Evolutionary conservation across 2,113 vertebrate species (phyloP), one percentile per base, ranked within the genome.

Genomic region (Daubentonia madagascariensis): DNA sequence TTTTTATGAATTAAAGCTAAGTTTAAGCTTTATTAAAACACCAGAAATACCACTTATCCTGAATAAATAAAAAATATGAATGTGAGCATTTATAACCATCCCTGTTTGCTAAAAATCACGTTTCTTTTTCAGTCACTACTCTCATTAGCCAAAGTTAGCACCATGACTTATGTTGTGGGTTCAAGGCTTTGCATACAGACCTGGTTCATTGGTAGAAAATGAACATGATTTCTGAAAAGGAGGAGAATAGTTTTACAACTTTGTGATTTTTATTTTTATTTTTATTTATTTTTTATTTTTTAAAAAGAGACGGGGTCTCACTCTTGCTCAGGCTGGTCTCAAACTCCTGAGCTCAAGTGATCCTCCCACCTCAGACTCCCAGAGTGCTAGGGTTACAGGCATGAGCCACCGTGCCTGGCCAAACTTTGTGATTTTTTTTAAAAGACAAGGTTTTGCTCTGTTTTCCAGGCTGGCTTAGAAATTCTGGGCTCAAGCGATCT

Each of bases 161-260:
- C 91, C 98, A 0, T 99, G 99, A 99, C 97, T 98, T 59, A 99
- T 99, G 0, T 50, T 99, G 95, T 99, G 99, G 0, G 99, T 99
- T 22, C 99, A 99, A 28, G 99, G 99, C 76, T 99, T 99, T 94
- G 98, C 98, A 48, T 99, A 99, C 98, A 99, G 99, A 97, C 99
- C 99, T 0, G 99, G 99, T 13, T 99, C 99, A 0, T 99, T 99
- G 99, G 99, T 98, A 85, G 98, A 98, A 68, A 98, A 32, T 0
- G 99, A 99, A 86, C 99, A 99, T 23, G 99, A 99, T 4, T 99
- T 99, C 97, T 98, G 99, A 79, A 99, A 98, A 80, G 99, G 99
- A 79, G 99, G 99, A 88, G 99, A 99, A 61, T 99, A 99, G 95
- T 98, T 99, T 78, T 99, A 99, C 98, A 99, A 98, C 85, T 99